phyloP scores from a whole-genome alignment of 2,888 invertebrate genomes.

The Drosophila suboccidentalis region DNA sequence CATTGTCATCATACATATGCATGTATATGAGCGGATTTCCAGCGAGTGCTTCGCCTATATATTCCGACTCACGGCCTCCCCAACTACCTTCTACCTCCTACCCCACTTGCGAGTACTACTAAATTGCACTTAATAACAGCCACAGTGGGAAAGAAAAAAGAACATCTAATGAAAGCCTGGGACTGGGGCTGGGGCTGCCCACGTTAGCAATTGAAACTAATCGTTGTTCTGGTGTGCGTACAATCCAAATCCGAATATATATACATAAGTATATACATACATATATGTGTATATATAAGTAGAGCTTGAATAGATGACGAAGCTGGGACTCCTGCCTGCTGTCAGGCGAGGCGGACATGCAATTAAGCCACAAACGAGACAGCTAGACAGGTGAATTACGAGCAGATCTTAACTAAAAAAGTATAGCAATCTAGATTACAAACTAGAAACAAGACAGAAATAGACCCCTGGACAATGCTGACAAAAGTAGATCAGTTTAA shows the following conservation, averaged over 20 bases:
- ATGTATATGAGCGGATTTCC: background rate
- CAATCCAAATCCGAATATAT: slow-evolving; percentile 6
- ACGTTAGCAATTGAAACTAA: slow-evolving; percentile 69
- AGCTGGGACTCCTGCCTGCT: slow-evolving; percentile 13
- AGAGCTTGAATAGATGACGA: slow-evolving; percentile 24
- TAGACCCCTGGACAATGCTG: background rate
- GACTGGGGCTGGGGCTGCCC: slow-evolving; percentile 23
- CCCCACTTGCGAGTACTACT: slow-evolving; percentile 14
- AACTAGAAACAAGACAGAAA: background rate
- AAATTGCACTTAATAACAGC: slow-evolving; percentile 73
- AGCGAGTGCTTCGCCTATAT: slow-evolving; percentile 2
- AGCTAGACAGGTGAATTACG: slow-evolving; percentile 28
- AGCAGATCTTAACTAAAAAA: background rate
- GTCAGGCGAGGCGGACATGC: slow-evolving; percentile 11
- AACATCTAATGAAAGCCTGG: slow-evolving; percentile 55
- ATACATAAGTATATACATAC: background rate
- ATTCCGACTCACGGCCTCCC: slow-evolving; percentile 5
- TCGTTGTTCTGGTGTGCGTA: slow-evolving; percentile 43
- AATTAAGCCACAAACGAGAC: slow-evolving; percentile 31
- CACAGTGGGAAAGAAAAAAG: slow-evolving; percentile 9
- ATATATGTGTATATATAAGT: background rate
- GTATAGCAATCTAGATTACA: background rate
- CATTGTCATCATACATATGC: slow-evolving; percentile 19
- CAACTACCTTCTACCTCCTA: background rate
- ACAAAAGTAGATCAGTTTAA: no score